Evolutionary conservation across 2,113 vertebrate species (phyloP).

Genomic region (Candoia aspera): DNA sequence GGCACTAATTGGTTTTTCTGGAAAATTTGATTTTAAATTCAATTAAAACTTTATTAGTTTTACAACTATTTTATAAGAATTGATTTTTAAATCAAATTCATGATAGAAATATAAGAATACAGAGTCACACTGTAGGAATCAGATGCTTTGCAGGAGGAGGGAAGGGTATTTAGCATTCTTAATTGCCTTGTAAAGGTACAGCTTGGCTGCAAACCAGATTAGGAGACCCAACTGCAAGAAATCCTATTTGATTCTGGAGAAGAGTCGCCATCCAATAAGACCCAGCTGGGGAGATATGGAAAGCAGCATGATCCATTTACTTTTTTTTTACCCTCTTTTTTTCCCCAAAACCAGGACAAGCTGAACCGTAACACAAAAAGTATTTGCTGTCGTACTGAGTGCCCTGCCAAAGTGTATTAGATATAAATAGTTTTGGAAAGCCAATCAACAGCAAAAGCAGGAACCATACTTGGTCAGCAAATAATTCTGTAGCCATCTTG

Average conservation of each 20-base stretch:
- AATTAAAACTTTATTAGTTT: slow-evolving; percentile 1
- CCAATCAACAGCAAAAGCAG: slow-evolving; percentile 47
- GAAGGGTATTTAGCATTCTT: neutral
- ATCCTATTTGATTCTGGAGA: neutral
- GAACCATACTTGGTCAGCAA: slow-evolving; percentile 16
- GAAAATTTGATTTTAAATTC: slow-evolving; percentile 18
- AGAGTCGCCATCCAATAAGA: neutral
- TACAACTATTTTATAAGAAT: neutral
- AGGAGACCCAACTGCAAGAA: neutral
- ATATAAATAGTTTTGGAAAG: slow-evolving; percentile 37
- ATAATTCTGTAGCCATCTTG: neutral
- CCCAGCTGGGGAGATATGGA: neutral
- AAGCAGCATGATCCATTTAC: slow-evolving; percentile 17
- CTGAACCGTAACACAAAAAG: slow-evolving; percentile 5
- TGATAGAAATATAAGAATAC: neutral
- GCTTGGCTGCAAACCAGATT: slow-evolving; percentile 38
- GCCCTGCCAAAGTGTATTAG: slow-evolving; percentile 9
- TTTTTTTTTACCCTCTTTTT: neutral
- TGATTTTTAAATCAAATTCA: neutral
- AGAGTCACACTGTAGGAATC: neutral
- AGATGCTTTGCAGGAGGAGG: neutral
- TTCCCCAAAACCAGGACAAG: slow-evolving; percentile 19
- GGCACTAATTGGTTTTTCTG: slow-evolving; percentile 19
- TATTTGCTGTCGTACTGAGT: slow-evolving; percentile 10
- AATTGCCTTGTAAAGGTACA: neutral